A percentile compares a stretch with the other conserved stretches of the same genome.
Evolutionary conservation across 2,888 invertebrate genomes (phyloP).

Genomic region (Thera britannica): DNA sequence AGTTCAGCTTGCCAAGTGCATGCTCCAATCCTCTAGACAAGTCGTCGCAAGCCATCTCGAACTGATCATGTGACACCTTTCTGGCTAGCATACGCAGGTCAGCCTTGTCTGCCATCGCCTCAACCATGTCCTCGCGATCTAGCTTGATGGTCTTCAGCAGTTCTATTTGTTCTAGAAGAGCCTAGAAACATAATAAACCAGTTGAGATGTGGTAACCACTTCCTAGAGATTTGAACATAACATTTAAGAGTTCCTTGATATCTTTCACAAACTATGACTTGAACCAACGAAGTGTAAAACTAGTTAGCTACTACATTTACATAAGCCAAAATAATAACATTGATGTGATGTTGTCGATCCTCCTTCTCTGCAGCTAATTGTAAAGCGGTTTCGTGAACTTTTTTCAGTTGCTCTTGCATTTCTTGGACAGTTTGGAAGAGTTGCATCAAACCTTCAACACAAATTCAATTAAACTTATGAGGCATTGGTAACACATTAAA

Average conservation of each 20-base stretch:
- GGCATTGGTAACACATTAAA: background rate
- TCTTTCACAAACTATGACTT: no score
- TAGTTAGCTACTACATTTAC: no score
- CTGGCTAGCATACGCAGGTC: slow-evolving; percentile 88
- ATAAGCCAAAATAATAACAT: slow-evolving; percentile 63
- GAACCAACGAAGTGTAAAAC: no score
- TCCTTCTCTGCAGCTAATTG: slow-evolving; percentile 84
- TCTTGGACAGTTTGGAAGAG: slow-evolving; percentile 73
- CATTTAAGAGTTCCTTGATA: background rate
- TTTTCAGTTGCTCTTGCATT: slow-evolving; percentile 69
- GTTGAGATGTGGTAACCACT: background rate
- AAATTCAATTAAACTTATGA: slow-evolving; percentile 2
- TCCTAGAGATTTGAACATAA: background rate
- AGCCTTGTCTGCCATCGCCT: slow-evolving; percentile 90
- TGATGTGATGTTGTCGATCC: slow-evolving; percentile 78
- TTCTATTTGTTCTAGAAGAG: slow-evolving; percentile 87
- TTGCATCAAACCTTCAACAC: slow-evolving; percentile 63
- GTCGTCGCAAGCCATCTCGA: slow-evolving; percentile 88
- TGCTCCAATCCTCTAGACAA: slow-evolving; percentile 87
- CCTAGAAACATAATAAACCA: slow-evolving; percentile 58
- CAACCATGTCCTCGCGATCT: slow-evolving; percentile 88
- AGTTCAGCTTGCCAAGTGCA: slow-evolving; percentile 84
- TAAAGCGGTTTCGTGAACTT: slow-evolving; percentile 71
- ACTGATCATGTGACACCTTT: slow-evolving; percentile 90
- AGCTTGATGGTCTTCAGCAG: slow-evolving; percentile 87